phyloP scores from a whole-genome alignment of 1,140 invertebrate genomes.

The Neotoxoptera formosana region DNA sequence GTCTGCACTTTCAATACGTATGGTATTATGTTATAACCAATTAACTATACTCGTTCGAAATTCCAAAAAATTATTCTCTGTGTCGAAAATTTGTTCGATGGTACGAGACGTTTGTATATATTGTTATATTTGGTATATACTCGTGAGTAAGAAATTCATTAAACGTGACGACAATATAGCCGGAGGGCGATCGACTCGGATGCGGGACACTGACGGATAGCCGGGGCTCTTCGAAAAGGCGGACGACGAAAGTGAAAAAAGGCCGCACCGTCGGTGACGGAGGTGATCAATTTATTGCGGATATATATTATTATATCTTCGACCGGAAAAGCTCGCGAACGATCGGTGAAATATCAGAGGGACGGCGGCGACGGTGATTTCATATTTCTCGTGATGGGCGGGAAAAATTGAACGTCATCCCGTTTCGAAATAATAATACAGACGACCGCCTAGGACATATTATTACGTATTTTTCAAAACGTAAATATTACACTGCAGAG shows the following conservation, averaged over 20 bases:
- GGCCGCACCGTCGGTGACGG: not conserved
- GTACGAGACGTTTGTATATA: not conserved
- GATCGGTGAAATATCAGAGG: not conserved
- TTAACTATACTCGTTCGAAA: no score
- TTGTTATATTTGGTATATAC: no score
- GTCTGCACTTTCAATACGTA: no score
- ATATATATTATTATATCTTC: not conserved
- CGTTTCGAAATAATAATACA: not conserved
- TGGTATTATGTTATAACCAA: no score
- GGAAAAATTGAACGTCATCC: not conserved
- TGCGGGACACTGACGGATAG: not conserved
- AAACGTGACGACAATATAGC: constrained; percentile 6
- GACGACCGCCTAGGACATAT: not conserved
- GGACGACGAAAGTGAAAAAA: constrained; percentile 7
- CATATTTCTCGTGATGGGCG: not conserved
- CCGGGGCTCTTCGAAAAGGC: not conserved
- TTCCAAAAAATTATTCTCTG: not conserved
- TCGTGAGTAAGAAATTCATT: not conserved
- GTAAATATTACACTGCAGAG: not conserved
- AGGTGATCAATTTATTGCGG: not conserved
- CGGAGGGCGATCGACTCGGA: not conserved
- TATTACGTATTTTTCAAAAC: not conserved
- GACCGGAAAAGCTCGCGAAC: not conserved
- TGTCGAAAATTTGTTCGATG: not conserved
- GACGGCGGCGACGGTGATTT: not conserved